Base-by-base conservation (phyloP, 2,113 vertebrate species). In the Tragelaphus scriptus region DNA sequence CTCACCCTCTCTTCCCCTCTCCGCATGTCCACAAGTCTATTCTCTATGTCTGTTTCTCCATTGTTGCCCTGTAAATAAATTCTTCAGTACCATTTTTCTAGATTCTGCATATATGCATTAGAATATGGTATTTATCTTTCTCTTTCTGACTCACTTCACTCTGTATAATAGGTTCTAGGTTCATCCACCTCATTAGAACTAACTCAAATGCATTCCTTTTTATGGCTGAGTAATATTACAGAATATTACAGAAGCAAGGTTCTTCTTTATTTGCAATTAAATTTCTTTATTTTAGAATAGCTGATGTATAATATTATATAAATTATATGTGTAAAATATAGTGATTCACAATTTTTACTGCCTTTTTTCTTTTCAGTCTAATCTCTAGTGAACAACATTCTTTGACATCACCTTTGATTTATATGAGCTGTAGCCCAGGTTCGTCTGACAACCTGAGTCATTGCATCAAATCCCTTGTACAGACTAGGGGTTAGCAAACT, bases 371-470 rank as follows among this genome's bases (percentile, higher is more conserved):
- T 90, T 94, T 94, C 40, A 61, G 49, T 44, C 44, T 40, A 84
- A 94, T 82, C n/a, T 89, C 86, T 56, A 47, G 56, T 82, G 56
- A 96, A 71, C 55, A 85, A 32, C 9, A 58, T 77, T 81, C 63
- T 95, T 81, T 11, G 16, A 30, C 59, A 86, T 85, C 11, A 59
- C 40, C 28, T 59, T 94, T 93, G 84, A 91, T 91, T 97, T 88
- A 86, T 28, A 25, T 40, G 68, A 91, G 68, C 28, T 85, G 94
- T 86, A 88, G 44, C 28, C 15, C 15, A 40, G 44, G 55, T 91
- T 21, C 75, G 53, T 97, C 79, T 89, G 96, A 94, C 68, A 97
- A 94, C 49, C 77, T 82, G 85, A 85, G 23, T 88, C 61, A 91
- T 61, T 93, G 68, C 12, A 92, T 91, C 23, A 89, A 30, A 49